Evolutionary conservation across 1,140 invertebrate genomes (phyloP), one percentile per base, ranked within the genome.

Genomic region (Drosophila jambulina): DNA sequence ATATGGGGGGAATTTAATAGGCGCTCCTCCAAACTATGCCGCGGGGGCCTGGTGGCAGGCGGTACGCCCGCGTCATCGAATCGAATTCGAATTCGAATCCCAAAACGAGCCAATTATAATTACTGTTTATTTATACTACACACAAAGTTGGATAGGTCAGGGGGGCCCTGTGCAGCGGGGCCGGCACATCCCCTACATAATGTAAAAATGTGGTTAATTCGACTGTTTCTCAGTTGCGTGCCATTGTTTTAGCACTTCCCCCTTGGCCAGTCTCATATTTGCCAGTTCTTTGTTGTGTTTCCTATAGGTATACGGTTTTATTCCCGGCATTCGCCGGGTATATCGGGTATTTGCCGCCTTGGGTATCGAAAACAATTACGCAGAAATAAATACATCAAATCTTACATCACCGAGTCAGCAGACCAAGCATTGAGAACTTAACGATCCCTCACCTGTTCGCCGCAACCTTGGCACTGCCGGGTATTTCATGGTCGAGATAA

Each of bases 71-170:
- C 57, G 68, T 72, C 75, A 54, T 62, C 48, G 40, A 64, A 63
- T 68, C 71, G 59, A 64, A 65, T 77, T 77, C 67, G 69, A 85
- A 78, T 64, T 85, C 64, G 75, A 68, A 70, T 72, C 48, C 53
- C 68, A 80, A 85, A 82, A 72, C 49, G 51, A 65, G 65, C 75
- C 83, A 82, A 85, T 69, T 77, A 77, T 77, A 77, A 78, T 85
- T 78, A 87, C 77, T 85, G 79, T 86, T 86, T 85, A 79, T 82
- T 85, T 85, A 81, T 75, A 48, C 46, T 71, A 68, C 8, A 21
- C 34, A 34, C 32, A 36, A 45, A 65, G 27, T 54, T 64, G 49
- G 36, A 32, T 38, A 38, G 45, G 45, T 38, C 42, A 29, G 19
- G 21, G 5, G 34, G n/a, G n/a, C 8, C 19, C 19, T 4, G 46